A percentile compares a stretch with the other conserved stretches of the same genome.
Conservation (phyloP, 2,113 vertebrate species). For the Isichthys henryi region DNA sequence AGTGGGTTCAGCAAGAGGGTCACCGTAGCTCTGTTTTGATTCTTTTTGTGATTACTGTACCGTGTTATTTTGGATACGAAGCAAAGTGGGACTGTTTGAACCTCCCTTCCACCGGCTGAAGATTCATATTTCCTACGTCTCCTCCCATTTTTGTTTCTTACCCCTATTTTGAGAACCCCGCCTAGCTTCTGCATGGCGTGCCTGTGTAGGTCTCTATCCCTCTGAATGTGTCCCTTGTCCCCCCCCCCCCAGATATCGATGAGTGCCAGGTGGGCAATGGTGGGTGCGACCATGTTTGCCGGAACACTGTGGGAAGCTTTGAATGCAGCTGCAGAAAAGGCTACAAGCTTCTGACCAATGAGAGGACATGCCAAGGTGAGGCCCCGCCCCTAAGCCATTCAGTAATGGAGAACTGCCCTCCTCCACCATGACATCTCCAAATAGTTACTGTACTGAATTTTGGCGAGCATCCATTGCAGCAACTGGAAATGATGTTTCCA, state of each 20-base stretch:
- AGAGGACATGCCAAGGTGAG: slow-evolving; percentile 90
- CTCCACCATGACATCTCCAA: background rate
- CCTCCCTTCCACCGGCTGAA: background rate
- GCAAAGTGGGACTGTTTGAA: background rate
- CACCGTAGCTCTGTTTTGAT: background rate
- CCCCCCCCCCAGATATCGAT: slow-evolving; percentile 71
- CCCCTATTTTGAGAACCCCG: background rate
- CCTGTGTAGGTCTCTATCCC: background rate
- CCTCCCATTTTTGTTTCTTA: background rate
- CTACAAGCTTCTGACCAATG: slow-evolving; percentile 94
- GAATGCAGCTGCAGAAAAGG: slow-evolving; percentile 97
- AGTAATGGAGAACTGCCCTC: background rate
- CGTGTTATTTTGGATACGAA: background rate
- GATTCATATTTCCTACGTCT: background rate
- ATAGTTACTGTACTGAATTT: background rate
- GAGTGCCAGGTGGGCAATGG: slow-evolving; percentile 91
- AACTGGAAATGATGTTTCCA: background rate
- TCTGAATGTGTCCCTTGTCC: background rate
- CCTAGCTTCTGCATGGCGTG: background rate
- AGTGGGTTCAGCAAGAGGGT: background rate
- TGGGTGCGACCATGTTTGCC: slow-evolving; percentile 91
- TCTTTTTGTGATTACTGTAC: background rate
- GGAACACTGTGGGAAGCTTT: slow-evolving; percentile 94
- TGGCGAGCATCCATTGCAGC: background rate
- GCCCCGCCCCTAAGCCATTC: background rate